Base-by-base conservation (phyloP, 2,797 vertebrate genomes). In the Centroberyx gerrardi region DNA sequence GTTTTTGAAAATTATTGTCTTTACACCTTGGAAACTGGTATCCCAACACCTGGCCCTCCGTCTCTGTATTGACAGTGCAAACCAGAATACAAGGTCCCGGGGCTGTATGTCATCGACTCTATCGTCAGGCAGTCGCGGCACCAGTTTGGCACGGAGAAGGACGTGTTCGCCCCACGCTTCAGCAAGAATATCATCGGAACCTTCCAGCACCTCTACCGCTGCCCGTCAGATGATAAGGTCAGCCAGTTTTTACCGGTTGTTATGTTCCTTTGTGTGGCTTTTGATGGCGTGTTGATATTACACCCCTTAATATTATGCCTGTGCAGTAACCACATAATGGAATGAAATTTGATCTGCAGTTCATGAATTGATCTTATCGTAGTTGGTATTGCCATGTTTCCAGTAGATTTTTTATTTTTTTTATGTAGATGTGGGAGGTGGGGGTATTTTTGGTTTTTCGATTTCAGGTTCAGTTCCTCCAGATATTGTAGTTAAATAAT, bases 101-200 rank as follows among this genome's bases (percentile, higher is more conserved):
- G 98, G 61, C 95, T 99, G 61, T 99, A 99, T 74, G 98, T 99
- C 77, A 96, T 99, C 83, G 98, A 99, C 92, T 99, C 98, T 14
- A 99, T 99, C 71, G 98, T 99, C 82, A 96, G 98, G 75, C 98
- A 99, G 89, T 99, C 98, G 1, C 96, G 98, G 31, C 98, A 99
- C 93, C 98, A 99, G 90, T 99, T 99, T 94, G 98, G 98, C 73
- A 97, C 96, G 84, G 98, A 99, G 85, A 99, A 99, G 87, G 98
- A 99, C 80, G 96, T 99, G 9, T 99, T 99, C 89, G 98, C 98
- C 0, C 98, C 98, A 15, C 97, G 98, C 80, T 99, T 99, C 95
- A 99, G 97, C 95, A 99, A 99, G 94, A 99, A 99, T 90, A 99
- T 99, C 89, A 98, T 99, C 72, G 90, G 90, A 70, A 99, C 98